phyloP scores from a whole-genome alignment of 2,888 invertebrate genomes.

The Diabrotica balteata region DNA sequence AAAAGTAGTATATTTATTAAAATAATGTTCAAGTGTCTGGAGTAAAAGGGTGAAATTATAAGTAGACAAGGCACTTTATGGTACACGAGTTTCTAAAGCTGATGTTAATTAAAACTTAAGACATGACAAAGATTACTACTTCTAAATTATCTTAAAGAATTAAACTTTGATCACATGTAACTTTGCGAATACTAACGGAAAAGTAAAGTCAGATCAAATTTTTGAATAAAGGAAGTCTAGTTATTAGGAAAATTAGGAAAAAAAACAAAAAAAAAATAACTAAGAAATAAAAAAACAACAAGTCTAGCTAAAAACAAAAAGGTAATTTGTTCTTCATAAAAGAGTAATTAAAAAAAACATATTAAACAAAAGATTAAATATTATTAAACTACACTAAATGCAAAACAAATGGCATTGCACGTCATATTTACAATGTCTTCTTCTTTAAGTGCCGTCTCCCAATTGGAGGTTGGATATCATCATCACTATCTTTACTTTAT shows the following conservation, averaged over 20 bases:
- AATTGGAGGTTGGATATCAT: no score
- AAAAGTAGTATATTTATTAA: conserved; percentile 37
- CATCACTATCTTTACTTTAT: no score
- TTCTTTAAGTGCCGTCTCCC: no score
- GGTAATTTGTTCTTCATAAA: neutral
- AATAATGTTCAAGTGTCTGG: conserved; percentile 48
- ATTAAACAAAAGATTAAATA: no score
- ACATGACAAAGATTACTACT: conserved; percentile 54
- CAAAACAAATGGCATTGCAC: no score
- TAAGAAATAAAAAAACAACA: conserved; percentile 2
- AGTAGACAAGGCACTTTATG: conserved; percentile 53
- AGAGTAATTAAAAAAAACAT: no score
- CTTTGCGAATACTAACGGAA: conserved; percentile 35
- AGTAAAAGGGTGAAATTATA: conserved; percentile 55
- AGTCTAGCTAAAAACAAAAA: neutral
- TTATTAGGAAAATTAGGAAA: conserved; percentile 17
- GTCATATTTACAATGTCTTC: no score
- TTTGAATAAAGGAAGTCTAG: conserved; percentile 11
- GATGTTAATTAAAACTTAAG: conserved; percentile 58
- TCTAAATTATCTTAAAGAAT: conserved; percentile 52
- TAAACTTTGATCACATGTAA: conserved; percentile 51
- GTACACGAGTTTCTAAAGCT: conserved; percentile 50
- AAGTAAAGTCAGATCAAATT: conserved; percentile 27
- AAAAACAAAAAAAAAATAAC: conserved; percentile 14
- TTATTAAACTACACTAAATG: no score